phyloP scores from a whole-genome alignment of 2,797 vertebrate genomes.

The Merluccius polli region DNA sequence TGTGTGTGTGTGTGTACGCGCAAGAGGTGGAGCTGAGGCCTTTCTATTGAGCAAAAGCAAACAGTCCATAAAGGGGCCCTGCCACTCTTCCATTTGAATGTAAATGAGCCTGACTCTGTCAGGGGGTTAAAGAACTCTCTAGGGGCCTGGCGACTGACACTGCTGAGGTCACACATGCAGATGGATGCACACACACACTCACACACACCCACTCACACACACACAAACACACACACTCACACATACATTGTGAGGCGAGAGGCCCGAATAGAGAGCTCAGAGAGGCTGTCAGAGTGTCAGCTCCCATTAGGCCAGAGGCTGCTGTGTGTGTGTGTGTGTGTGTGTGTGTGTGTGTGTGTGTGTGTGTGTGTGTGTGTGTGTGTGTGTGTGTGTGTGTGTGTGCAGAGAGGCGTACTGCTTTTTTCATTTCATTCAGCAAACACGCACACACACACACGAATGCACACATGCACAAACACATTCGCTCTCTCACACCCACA shows the following conservation, averaged over 20 bases:
- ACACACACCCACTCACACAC: conserved; percentile 38
- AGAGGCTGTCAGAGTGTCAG: conserved; percentile 72
- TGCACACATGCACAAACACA: conserved; percentile 43
- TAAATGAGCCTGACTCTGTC: conserved; percentile 81
- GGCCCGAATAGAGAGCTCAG: conserved; percentile 77
- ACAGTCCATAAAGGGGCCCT: conserved; percentile 74
- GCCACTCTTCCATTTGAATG: conserved; percentile 79
- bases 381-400: conserved; percentile 47
- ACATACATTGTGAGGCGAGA: conserved; percentile 52
- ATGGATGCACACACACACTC: conserved; percentile 37
- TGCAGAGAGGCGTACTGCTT: conserved; percentile 63
- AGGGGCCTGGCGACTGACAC: conserved; percentile 65
- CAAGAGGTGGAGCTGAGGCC: conserved; percentile 58
- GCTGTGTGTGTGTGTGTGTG: conserved; percentile 40
- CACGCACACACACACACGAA: conserved; percentile 48
- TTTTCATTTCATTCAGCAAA: conserved; percentile 64
- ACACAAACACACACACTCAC: conserved; percentile 26
- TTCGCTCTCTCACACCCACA: conserved; percentile 31
- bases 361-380: conserved; percentile 51
- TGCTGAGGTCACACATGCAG: conserved; percentile 63
- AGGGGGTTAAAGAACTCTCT: conserved; percentile 74
- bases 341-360: conserved; percentile 20
- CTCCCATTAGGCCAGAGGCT: conserved; percentile 72
- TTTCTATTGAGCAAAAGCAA: conserved; percentile 70
- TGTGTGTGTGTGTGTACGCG: conserved; percentile 41